Evolutionary conservation across 2,888 invertebrate species (phyloP).

Genomic region (Ormia ochracea): DNA sequence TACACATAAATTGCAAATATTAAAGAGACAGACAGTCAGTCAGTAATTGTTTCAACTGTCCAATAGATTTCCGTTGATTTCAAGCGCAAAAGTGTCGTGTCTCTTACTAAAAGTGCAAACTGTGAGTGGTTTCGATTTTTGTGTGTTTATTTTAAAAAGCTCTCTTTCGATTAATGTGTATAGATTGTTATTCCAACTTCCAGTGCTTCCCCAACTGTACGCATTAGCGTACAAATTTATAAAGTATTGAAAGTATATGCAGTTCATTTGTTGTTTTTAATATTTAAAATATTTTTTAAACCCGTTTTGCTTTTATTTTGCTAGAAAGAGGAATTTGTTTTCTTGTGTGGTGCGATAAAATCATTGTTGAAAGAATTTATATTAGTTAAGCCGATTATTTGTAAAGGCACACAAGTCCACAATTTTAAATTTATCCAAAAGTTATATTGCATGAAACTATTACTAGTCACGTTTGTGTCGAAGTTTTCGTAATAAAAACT

Average conservation of each 20-base stretch:
- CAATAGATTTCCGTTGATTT: slow-evolving; percentile 20
- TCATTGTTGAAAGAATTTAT: slow-evolving; percentile 34
- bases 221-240: neutral
- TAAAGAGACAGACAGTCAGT: neutral
- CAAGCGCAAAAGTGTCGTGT: neutral
- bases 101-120: neutral
- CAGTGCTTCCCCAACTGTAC: slow-evolving; percentile 30
- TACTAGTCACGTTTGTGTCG: too few species aligned
- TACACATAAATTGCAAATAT: too few species aligned
- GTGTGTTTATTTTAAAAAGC: slow-evolving; percentile 1
- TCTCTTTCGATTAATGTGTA: neutral
- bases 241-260: neutral
- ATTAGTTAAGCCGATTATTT: neutral
- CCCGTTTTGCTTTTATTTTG: slow-evolving; percentile 13
- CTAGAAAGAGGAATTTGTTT: neutral
- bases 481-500: too few species aligned
- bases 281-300: slow-evolving; percentile 35
- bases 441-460: too few species aligned
- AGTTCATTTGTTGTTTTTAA: neutral
- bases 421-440: too few species aligned
- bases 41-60: slow-evolving; percentile 3
- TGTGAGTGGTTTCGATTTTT: neutral
- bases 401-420: neutral
- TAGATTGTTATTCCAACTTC: neutral
- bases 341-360: slow-evolving; percentile 14